Base-by-base conservation (phyloP, 2,113 vertebrate genomes). In the Equus przewalskii region DNA sequence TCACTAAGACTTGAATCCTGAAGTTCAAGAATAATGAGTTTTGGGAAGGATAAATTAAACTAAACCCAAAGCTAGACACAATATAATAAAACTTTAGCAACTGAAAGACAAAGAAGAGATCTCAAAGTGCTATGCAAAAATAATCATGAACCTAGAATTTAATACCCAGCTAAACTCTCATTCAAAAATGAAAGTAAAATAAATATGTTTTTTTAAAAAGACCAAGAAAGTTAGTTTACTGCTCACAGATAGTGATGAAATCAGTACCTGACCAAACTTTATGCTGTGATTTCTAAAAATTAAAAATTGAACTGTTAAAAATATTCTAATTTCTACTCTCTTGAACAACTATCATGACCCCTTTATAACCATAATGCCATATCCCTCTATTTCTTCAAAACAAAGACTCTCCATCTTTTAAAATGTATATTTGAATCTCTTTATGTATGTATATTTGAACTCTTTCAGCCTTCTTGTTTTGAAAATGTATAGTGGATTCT, bases 151-250 rank as follows among this genome's bases (percentile, higher is more conserved):
- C 15, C 21, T n/a, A 33, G 49, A 95, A 41, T 80, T 91, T 30
- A 75, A 80, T 84, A 94, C 69, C 54, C 51, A 92, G 15, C 49
- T 80, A 79, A 93, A 62, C 12, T 95, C 30, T 83, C 76, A 69
- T 54, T 95, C 24, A 92, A 81, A 95, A 67, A 18, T n/a, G 19
- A 89, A 92, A 54, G 49, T 76, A 49, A 93, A 88, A 89, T 58
- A 80, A 60, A 70, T 30, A 75, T 5, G 8, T 81, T 36, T 30
- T 30, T 33, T 4, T 8, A 9, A 41, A 78, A 84, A 76, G 16
- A 72, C 1, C 8, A 76, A 60, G 62, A 36, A 79, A 49, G 19
- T 84, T 94, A 49, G 19, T 84, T 94, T 49, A 75, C 58, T 84
- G n/a, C 24, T 93, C n/a, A 75, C 21, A 41, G 44, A 72, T 44